Evolutionary conservation across 1,140 invertebrate species (phyloP).

Genomic region (Heliconius nattereri): DNA sequence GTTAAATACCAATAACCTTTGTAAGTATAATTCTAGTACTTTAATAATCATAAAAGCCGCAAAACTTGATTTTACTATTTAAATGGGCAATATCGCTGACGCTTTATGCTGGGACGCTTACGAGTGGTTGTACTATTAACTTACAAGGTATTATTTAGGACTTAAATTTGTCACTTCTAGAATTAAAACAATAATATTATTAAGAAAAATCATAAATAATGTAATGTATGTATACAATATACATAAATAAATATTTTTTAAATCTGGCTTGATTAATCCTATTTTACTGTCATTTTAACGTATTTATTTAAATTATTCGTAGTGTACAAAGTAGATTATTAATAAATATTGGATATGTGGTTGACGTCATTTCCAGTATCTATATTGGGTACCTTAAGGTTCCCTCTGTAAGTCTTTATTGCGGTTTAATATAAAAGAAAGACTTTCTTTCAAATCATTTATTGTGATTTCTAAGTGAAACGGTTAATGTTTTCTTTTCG

Average conservation of each 20-base stretch:
- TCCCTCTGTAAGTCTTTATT: not conserved
- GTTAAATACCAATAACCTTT: not conserved
- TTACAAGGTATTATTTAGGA: constrained; percentile 1
- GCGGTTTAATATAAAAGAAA: constrained; percentile 23
- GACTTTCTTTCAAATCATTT: constrained; percentile 22
- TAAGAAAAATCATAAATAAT: too few relatives aligned
- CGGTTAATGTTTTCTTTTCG: not conserved
- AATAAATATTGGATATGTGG: not conserved
- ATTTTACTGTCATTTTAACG: too few relatives aligned
- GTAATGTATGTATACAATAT: too few relatives aligned
- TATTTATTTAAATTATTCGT: too few relatives aligned
- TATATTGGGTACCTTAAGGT: not conserved
- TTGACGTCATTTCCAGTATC: not conserved
- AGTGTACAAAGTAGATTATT: not conserved
- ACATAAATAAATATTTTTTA: too few relatives aligned
- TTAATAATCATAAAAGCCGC: constrained; percentile 5
- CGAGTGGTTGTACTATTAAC: not conserved
- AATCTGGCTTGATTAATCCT: too few relatives aligned
- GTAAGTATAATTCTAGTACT: constrained; percentile 7
- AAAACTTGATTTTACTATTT: not conserved
- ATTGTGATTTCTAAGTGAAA: constrained; percentile 32
- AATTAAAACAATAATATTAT: not conserved
- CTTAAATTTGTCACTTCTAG: not conserved
- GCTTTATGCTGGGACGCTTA: not conserved
- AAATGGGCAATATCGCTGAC: not conserved